phyloP scores from a whole-genome alignment of 2,113 vertebrate genomes.

The Pelobates fuscus region DNA sequence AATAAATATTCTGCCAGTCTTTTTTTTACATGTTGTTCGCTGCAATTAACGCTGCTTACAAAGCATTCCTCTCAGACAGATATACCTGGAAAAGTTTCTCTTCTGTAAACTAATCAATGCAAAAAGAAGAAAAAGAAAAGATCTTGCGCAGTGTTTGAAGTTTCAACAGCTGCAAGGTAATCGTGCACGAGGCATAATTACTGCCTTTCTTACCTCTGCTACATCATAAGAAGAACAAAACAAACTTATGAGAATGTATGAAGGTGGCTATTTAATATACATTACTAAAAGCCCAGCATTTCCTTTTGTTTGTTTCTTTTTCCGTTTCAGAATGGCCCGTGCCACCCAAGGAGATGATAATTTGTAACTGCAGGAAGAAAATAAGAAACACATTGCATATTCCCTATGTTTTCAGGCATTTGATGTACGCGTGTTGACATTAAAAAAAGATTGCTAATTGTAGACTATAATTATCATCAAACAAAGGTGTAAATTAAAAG shows the following conservation, averaged over 20 bases:
- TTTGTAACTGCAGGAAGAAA: constrained; percentile 20
- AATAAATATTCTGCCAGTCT: background rate
- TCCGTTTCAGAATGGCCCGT: background rate
- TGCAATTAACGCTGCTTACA: constrained; percentile 19
- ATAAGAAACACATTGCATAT: constrained; percentile 8
- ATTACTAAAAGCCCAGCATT: constrained; percentile 23
- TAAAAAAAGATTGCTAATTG: constrained; percentile 1
- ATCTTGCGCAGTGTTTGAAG: constrained; percentile 22
- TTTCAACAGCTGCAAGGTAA: constrained; percentile 20
- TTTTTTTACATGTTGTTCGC: constrained; percentile 8
- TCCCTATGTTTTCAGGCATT: background rate
- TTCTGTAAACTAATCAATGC: constrained; percentile 1
- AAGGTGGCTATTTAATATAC: constrained; percentile 33
- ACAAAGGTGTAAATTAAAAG: background rate
- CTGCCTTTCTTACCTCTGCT: constrained; percentile 4
- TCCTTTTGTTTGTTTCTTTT: constrained; percentile 21
- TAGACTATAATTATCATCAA: constrained; percentile 2
- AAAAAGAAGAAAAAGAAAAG: background rate
- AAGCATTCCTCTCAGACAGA: background rate
- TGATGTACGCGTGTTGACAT: constrained; percentile 3
- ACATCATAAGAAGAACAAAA: constrained; percentile 24
- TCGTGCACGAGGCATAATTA: constrained; percentile 29
- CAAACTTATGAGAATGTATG: background rate
- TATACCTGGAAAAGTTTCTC: constrained; percentile 21
- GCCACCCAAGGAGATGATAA: constrained; percentile 42